Conservation (phyloP, 2,113 vertebrate genomes). For the Dipodomys spectabilis region DNA sequence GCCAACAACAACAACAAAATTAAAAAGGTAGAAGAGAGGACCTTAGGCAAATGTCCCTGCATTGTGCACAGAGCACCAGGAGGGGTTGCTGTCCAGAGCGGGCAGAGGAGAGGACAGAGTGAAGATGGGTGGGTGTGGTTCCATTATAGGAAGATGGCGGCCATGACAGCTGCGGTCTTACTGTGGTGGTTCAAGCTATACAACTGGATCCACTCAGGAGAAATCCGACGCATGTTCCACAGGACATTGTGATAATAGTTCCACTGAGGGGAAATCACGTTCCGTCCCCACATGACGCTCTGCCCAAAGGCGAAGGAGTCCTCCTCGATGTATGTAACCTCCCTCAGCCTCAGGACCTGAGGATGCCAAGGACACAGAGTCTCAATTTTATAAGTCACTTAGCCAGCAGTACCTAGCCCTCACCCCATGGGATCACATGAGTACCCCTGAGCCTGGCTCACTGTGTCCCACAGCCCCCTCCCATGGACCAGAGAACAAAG, state of each 20-base stretch:
- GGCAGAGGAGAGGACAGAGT: too few relatives aligned
- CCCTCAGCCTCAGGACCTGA: constrained; percentile 90
- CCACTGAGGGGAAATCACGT: too few relatives aligned
- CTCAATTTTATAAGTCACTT: background rate
- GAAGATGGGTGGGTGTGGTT: too few relatives aligned
- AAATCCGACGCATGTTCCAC: constrained; percentile 93
- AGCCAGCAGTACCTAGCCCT: background rate
- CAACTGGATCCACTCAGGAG: constrained; percentile 51
- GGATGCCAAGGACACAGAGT: background rate
- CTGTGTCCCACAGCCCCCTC: too few relatives aligned
- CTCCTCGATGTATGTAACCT: constrained; percentile 92
- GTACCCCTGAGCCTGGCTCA: too few relatives aligned
- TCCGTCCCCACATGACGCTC: constrained; percentile 47
- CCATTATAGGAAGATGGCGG: accelerated
- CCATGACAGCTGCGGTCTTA: constrained; percentile 78
- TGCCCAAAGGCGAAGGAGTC: constrained; percentile 93
- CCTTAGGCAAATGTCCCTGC: too few relatives aligned
- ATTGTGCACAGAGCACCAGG: too few relatives aligned
- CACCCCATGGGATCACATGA: background rate
- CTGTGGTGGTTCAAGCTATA: constrained; percentile 88
- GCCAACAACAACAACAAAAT: too few relatives aligned
- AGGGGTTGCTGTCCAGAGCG: too few relatives aligned
- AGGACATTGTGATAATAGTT: constrained; percentile 79
- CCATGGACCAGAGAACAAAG: too few relatives aligned
- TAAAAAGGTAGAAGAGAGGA: too few relatives aligned